Conservation (phyloP, 2,888 invertebrate species). For the Cephus nigrinus region DNA sequence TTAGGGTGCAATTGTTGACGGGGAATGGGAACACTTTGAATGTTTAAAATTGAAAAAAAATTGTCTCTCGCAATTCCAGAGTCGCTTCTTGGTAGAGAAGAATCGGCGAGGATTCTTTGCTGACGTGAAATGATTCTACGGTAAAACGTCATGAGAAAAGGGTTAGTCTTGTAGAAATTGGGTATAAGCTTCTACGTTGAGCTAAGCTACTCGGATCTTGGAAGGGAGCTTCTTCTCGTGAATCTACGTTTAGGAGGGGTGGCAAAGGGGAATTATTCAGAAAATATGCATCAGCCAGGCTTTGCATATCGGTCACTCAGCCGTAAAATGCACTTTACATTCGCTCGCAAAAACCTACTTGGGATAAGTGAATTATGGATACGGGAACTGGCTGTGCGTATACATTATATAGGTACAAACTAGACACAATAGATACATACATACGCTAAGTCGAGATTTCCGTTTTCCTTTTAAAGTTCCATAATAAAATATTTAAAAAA, state of each 20-base stretch:
- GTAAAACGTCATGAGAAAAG: constrained; percentile 4
- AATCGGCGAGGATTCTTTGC: neutral
- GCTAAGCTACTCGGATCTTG: constrained; percentile 37
- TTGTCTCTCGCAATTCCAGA: too few species aligned
- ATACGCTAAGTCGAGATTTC: too few species aligned
- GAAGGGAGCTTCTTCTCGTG: constrained; percentile 22
- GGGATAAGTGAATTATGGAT: constrained; percentile 23
- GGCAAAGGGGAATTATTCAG: constrained; percentile 33
- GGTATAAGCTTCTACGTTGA: constrained; percentile 22
- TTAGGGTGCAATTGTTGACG: too few species aligned
- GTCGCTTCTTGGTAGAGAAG: neutral
- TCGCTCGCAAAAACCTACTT: constrained; percentile 13
- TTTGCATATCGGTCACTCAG: constrained; percentile 37
- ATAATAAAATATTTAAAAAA: too few species aligned
- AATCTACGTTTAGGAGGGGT: neutral
- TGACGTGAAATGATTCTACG: neutral
- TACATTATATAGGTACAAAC: too few species aligned
- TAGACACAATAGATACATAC: too few species aligned
- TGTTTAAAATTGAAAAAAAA: neutral
- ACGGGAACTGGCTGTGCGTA: neutral
- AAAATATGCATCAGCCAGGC: constrained; percentile 36
- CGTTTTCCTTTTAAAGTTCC: too few species aligned
- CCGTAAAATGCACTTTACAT: constrained; percentile 33
- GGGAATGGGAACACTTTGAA: neutral
- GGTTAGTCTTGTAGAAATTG: constrained; percentile 23